Evolutionary conservation across 2,888 invertebrate species (phyloP).

Genomic region (Lasioglossum figueresi): DNA sequence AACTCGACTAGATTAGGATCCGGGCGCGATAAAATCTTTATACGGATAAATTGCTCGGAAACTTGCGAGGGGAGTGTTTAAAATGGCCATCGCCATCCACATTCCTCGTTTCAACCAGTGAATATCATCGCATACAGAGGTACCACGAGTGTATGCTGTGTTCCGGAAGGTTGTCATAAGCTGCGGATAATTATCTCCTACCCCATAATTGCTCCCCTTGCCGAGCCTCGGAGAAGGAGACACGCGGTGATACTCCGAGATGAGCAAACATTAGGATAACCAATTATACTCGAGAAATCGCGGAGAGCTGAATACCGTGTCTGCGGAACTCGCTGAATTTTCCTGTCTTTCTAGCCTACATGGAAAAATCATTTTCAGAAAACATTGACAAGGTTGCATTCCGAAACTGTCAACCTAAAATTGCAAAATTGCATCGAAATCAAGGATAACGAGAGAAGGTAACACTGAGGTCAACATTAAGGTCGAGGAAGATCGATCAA

Average conservation of each 20-base stretch:
- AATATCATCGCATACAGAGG: not conserved
- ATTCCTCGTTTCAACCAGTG: conserved; percentile 9
- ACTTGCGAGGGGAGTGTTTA: not conserved
- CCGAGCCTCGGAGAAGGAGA: conserved; percentile 6
- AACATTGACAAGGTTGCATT: not conserved
- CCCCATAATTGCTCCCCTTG: conserved; percentile 15
- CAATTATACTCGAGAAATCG: conserved; percentile 20
- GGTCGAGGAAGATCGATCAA: not conserved
- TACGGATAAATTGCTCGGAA: conserved; percentile 25
- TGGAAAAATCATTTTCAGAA: not conserved
- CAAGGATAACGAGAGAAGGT: not conserved
- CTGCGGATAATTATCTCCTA: conserved; percentile 26
- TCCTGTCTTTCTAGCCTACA: too few relatives aligned
- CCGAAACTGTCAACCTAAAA: not conserved
- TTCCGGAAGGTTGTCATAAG: conserved; percentile 22
- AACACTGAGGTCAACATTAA: not conserved
- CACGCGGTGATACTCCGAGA: conserved; percentile 18
- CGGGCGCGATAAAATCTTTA: not conserved
- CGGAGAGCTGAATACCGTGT: not conserved
- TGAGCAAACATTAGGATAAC: conserved; percentile 22
- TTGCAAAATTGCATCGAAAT: not conserved
- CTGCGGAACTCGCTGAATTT: too few relatives aligned
- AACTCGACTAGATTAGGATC: not conserved
- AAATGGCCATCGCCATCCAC: not conserved
- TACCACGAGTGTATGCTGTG: not conserved